Conservation (phyloP, 2,797 vertebrate species). For the Gobionotothen gibberifrons region DNA sequence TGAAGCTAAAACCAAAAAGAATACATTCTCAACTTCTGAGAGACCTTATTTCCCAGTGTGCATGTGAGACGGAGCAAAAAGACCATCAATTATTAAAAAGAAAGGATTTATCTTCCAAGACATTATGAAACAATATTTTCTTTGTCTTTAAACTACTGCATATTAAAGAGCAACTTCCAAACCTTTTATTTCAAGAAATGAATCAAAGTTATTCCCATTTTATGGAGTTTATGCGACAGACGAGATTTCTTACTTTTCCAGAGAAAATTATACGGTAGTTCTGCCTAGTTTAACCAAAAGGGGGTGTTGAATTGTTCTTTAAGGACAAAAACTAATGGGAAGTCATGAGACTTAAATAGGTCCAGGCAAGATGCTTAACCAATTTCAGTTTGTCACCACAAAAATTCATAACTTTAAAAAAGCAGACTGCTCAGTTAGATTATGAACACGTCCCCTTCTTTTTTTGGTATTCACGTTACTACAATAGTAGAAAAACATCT, state of each 20-base stretch:
- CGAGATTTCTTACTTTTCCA: background rate
- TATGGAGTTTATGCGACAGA: background rate
- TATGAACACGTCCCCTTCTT: background rate
- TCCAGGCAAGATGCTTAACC: background rate
- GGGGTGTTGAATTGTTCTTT: background rate
- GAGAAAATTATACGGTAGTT: background rate
- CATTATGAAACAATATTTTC: background rate
- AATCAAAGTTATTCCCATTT: background rate
- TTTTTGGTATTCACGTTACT: background rate
- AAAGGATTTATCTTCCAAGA: too few species aligned
- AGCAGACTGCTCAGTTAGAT: background rate
- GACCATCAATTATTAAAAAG: too few species aligned
- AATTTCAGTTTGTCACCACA: background rate
- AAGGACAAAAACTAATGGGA: background rate
- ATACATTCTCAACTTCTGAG: background rate
- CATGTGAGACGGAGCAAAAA: background rate
- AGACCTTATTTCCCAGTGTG: constrained; percentile 3
- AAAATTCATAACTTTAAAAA: background rate
- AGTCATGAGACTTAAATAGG: background rate
- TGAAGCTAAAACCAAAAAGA: background rate
- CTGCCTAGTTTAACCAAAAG: background rate
- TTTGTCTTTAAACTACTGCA: background rate
- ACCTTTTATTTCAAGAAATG: background rate
- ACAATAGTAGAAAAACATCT: background rate
- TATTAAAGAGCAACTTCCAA: background rate